Evolutionary conservation across 2,888 invertebrate genomes (phyloP), one percentile per base, ranked within the genome.

Genomic region (Plebejus anna): DNA sequence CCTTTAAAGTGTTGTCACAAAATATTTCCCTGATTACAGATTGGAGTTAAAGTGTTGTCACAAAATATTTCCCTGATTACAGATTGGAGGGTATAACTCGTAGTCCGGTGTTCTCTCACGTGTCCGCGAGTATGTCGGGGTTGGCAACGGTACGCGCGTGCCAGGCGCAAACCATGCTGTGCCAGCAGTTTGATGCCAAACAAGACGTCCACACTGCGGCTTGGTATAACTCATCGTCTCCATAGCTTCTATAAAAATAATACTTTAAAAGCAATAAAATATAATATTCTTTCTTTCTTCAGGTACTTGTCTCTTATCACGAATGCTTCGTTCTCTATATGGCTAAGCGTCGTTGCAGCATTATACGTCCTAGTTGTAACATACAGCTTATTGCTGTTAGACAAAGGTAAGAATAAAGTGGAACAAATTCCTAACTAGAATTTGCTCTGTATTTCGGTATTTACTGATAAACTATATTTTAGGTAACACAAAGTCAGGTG

Each of bases 101-200:
- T 79, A 97, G 97, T 82, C 98, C 98, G 0, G 96, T 98, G 16
- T 97, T 97, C 88, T 96, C 97, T 0, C 97, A 97, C 86, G 95
- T 98, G 76, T 96, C 96, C 71, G 96, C 97, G 16, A 96, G 96
- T 0, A 92, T 98, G 84, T 93, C 96, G 79, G 98, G 98, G 0
- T 89, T 98, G 55, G 93, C 95, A 36, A 97, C 97, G 2, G 97
- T 98, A 78, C 94, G 98, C 80, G 96, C 97, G 1, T 95, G 95
- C 78, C 90, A 92, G 61, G 96, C 96, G 0, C 95, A 97, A 87
- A 86, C 93, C 16, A 94, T 96, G 88, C 95, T 97, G 78, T 90
- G 92, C 32, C 89, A 91, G 79, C 96, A 96, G 82, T 96, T 96
- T 81, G 96, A 96, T 83, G 87, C 87, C 13, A 94, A 95, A 78